Evolutionary conservation across 2,797 vertebrate species (phyloP).

Genomic region (Hydrophis major): DNA sequence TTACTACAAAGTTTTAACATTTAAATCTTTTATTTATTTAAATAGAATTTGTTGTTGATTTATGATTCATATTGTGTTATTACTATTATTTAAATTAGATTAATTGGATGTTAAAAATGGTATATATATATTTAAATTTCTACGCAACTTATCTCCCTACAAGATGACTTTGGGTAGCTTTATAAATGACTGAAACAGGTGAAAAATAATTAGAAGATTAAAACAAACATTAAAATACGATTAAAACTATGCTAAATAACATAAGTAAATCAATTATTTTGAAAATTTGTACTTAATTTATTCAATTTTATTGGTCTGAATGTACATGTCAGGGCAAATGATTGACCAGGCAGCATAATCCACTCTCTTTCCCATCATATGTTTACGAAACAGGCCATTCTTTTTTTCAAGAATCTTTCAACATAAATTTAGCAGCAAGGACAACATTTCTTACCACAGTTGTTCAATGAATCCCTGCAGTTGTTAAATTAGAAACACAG

Average conservation of each 20-base stretch:
- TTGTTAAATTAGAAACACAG: background rate
- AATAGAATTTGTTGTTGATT: background rate
- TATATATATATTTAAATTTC: background rate
- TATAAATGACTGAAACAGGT: too few relatives aligned
- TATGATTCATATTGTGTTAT: background rate
- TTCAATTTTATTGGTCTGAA: slow-evolving; percentile 75
- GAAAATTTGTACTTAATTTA: too few relatives aligned
- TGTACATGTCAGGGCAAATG: slow-evolving; percentile 99
- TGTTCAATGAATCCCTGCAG: background rate
- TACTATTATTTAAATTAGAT: background rate
- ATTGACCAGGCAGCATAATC: slow-evolving; percentile 94
- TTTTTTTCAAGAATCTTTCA: slow-evolving; percentile 92
- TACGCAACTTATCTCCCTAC: too few relatives aligned
- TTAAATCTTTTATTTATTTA: background rate
- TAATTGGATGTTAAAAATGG: background rate
- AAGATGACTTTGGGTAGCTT: too few relatives aligned
- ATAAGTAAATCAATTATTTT: too few relatives aligned
- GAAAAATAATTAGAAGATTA: too few relatives aligned
- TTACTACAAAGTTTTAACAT: background rate
- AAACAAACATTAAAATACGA: too few relatives aligned
- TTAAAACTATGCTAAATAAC: too few relatives aligned
- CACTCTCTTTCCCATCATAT: slow-evolving; percentile 99
- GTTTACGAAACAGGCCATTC: slow-evolving; percentile 92
- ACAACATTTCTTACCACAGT: background rate
- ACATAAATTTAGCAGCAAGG: background rate